Evolutionary conservation across 2,888 invertebrate species (phyloP), one percentile per base, ranked within the genome.

Genomic region (Aromia moschata): DNA sequence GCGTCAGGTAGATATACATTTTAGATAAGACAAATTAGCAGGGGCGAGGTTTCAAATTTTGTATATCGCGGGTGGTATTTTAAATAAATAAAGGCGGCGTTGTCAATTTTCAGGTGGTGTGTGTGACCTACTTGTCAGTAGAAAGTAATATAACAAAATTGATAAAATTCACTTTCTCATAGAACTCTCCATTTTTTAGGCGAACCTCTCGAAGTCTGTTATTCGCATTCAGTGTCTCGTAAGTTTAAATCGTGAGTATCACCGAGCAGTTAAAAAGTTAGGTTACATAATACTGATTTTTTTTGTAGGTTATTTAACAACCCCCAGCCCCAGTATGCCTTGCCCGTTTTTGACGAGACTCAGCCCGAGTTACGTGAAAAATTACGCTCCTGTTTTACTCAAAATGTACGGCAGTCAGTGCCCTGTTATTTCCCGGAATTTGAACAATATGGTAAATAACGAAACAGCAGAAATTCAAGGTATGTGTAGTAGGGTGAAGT

Each of bases 301-400:
- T n/a, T 36, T 56, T 49, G 3, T 46, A 38, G 44, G 44, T 14
- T 37, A 25, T 12, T 38, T 5, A 17, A 37, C 14, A 55, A 9
- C 14, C 53, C 57, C 57, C 43, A 88, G 82, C 53, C 57, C 57
- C 43, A 88, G 82, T 77, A 94, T 94, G 93, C 91, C 93, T 77
- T 95, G 94, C 80, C 94, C 94, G 65, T 94, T 95, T 82, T 82
- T 94, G 74, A 90, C 90, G 72, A 89, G 91, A 67, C 83, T 94
- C 64, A 91, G 90, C 74, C 84, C 89, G 67, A 87, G 88, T 74
- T 94, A 91, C 82, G 86, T 94, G 64, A 89, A 91, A 68, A 93
- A 92, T 81, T 93, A 95, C 83, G 91, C 90, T 43, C 83, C 89
- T 37, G 84, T 84, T 53, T 82, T 95, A 69, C 80, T 93, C 73